Conservation (phyloP, 2,797 vertebrate species). For the Characodon lateralis region DNA sequence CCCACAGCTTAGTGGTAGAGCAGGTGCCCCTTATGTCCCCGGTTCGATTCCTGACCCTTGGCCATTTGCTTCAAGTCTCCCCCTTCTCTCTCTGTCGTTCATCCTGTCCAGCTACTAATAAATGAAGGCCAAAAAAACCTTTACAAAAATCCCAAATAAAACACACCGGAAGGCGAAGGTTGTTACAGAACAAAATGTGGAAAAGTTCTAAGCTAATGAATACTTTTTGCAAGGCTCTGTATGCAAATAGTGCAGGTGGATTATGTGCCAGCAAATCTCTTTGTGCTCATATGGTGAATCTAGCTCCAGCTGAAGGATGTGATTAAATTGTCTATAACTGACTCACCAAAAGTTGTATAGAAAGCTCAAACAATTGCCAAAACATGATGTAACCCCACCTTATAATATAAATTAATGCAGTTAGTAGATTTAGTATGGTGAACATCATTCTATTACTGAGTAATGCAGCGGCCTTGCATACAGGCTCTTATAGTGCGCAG, state of each 20-base stretch:
- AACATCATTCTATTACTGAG: neutral
- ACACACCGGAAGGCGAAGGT: neutral
- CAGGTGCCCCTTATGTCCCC: too few species aligned
- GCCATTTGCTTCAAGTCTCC: too few species aligned
- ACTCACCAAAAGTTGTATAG: constrained; percentile 9
- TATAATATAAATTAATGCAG: neutral
- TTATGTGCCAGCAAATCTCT: constrained; percentile 18
- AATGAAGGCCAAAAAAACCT: too few species aligned
- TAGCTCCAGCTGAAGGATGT: constrained; percentile 29
- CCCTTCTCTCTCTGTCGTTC: too few species aligned
- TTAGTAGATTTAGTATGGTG: neutral
- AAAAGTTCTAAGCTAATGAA: neutral
- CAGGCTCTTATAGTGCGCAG: constrained; percentile 3
- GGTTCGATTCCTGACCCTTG: too few species aligned
- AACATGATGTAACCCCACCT: neutral
- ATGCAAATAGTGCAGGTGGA: constrained; percentile 22
- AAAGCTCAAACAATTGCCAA: neutral
- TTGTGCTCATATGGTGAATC: constrained; percentile 38
- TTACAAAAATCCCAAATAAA: neutral
- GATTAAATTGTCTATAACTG: constrained; percentile 18
- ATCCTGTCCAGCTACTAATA: too few species aligned
- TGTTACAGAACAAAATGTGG: neutral
- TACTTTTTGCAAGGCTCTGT: neutral
- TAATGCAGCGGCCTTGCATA: neutral
- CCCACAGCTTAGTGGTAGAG: too few species aligned